phyloP scores from a whole-genome alignment of 2,888 invertebrate genomes.

The Heteromyza rotundicornis region DNA sequence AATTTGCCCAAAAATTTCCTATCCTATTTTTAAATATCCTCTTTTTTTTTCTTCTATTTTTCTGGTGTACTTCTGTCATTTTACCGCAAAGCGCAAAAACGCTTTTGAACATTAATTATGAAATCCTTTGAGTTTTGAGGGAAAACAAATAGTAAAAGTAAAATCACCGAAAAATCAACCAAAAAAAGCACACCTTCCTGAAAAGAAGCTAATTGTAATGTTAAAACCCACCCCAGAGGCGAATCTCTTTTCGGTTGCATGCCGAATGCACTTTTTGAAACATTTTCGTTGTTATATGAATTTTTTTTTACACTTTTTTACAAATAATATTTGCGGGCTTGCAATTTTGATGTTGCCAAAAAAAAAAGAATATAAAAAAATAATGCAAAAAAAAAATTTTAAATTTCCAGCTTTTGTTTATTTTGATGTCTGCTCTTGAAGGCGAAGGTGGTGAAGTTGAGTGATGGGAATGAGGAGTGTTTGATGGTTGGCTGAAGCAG shows the following conservation, averaged over 20 bases:
- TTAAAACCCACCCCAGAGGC: too few species aligned
- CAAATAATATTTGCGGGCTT: too few species aligned
- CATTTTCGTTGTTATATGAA: constrained; percentile 39
- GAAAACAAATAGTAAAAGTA: constrained; percentile 17
- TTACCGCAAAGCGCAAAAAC: constrained; percentile 35
- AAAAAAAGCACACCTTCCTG: constrained; percentile 4
- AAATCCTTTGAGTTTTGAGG: constrained; percentile 44
- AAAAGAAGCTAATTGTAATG: constrained; percentile 41
- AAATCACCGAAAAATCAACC: constrained; percentile 14
- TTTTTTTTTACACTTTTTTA: constrained; percentile 35
- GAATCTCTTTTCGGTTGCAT: constrained; percentile 5
- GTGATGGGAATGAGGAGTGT: not conserved
- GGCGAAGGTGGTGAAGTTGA: not conserved
- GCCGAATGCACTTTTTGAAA: constrained; percentile 27
- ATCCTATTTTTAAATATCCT: constrained; percentile 7
- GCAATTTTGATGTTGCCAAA: not conserved
- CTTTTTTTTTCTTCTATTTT: not conserved
- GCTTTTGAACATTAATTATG: constrained; percentile 57
- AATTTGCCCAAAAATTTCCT: constrained; percentile 8
- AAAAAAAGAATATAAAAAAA: not conserved
- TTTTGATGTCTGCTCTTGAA: constrained; percentile 2
- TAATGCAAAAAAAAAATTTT: constrained; percentile 8
- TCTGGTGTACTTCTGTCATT: not conserved
- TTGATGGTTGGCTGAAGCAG: not conserved
- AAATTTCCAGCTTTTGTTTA: constrained; percentile 16